phyloP scores from a whole-genome alignment of 2,113 vertebrate species.

The Passer domesticus region DNA sequence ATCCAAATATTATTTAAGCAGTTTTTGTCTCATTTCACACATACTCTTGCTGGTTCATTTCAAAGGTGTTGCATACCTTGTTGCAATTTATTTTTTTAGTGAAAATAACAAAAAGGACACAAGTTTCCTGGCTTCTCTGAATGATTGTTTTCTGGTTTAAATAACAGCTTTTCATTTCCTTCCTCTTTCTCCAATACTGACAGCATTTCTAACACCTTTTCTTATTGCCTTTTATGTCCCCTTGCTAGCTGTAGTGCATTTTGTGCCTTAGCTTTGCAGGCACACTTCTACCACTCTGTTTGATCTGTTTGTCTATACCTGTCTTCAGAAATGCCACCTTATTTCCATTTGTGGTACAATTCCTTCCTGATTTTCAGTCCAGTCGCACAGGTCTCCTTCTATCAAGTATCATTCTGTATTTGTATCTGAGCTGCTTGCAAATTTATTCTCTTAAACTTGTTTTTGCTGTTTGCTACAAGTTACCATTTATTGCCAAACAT shows the following conservation, averaged over 20 bases:
- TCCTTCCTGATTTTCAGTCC: slow-evolving; percentile 34
- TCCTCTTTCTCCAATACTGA: slow-evolving; percentile 8
- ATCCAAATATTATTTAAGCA: background rate
- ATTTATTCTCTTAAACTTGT: slow-evolving; percentile 12
- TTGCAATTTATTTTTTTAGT: background rate
- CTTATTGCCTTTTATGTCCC: slow-evolving; percentile 32
- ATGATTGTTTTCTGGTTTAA: slow-evolving; percentile 34
- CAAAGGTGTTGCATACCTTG: background rate
- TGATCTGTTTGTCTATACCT: slow-evolving; percentile 35
- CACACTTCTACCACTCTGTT: background rate
- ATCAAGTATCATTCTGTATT: background rate
- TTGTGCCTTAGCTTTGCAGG: slow-evolving; percentile 27
- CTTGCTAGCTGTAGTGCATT: slow-evolving; percentile 37
- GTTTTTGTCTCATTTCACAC: background rate
- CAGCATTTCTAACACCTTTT: slow-evolving; percentile 42
- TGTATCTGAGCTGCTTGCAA: background rate
- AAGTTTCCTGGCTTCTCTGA: background rate
- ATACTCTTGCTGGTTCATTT: background rate
- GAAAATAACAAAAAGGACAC: background rate
- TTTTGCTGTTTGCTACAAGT: background rate
- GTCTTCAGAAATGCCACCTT: slow-evolving; percentile 35
- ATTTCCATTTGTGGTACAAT: slow-evolving; percentile 38
- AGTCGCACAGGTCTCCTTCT: background rate
- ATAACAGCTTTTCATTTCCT: slow-evolving; percentile 28
- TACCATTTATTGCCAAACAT: background rate